phyloP scores from a whole-genome alignment of 1,140 invertebrate species.

The Nomia melanderi region DNA sequence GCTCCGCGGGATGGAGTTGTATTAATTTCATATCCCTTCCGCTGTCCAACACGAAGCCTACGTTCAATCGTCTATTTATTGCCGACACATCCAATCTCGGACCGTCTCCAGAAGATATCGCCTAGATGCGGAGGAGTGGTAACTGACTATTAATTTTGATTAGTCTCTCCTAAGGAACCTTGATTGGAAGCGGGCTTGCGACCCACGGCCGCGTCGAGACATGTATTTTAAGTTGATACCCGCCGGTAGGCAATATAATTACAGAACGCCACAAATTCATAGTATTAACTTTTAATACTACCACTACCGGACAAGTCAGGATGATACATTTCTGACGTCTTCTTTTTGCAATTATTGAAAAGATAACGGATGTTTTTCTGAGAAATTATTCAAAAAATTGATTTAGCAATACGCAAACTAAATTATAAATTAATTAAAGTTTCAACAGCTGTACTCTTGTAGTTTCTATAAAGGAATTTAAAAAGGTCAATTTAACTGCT shows the following conservation, averaged over 20 bases:
- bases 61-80: constrained; percentile 77
- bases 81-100: constrained; percentile 67
- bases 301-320: too few relatives aligned
- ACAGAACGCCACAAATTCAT: too few relatives aligned
- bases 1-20: constrained; percentile 65
- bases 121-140: constrained; percentile 70
- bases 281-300: too few relatives aligned
- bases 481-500: too few relatives aligned
- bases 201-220: constrained; percentile 31
- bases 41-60: constrained; percentile 56
- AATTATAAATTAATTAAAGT: too few relatives aligned
- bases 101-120: constrained; percentile 68
- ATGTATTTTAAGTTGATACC: neutral
- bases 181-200: constrained; percentile 65
- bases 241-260: neutral
- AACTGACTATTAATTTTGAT: constrained; percentile 70
- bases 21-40: constrained; percentile 79
- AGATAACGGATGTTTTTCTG: too few relatives aligned
- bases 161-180: constrained; percentile 60
- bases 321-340: too few relatives aligned
- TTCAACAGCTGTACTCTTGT: too few relatives aligned
- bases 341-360: too few relatives aligned
- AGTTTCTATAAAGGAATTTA: too few relatives aligned
- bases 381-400: too few relatives aligned
- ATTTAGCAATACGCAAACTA: too few relatives aligned